Percentiles rank a stretch among this genome's conserved stretches.
These are phyloP conservation scores for Procapra przewalskii DNA, from an alignment of 2,113 vertebrate genomes.

Conservation along the genomic window DNA sequence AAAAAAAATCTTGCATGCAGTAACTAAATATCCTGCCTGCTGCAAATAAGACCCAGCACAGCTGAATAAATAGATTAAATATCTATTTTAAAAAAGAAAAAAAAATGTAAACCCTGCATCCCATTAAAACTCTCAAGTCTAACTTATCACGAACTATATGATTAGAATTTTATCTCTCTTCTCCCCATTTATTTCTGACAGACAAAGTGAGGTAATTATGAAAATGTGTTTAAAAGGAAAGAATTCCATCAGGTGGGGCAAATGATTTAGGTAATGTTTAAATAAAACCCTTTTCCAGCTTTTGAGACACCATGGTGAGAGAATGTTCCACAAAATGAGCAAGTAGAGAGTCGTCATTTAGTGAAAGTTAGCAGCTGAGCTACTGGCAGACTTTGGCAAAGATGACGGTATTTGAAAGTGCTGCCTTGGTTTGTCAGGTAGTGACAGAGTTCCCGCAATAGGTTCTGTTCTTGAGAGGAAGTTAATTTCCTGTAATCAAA, in stretches of 20 bases:
- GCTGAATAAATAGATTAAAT: neutral
- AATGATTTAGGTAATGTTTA: constrained; percentile 62
- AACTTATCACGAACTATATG: neutral
- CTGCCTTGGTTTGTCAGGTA: constrained; percentile 68
- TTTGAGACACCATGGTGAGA: constrained; percentile 51
- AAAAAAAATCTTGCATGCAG: neutral
- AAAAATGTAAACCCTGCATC: neutral
- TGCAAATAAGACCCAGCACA: neutral
- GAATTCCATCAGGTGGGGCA: constrained; percentile 67
- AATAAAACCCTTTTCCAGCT: constrained; percentile 65
- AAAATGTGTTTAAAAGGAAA: constrained; percentile 78
- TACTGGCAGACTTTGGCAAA: constrained; percentile 73
- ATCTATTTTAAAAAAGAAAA: neutral
- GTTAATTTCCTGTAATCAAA: constrained; percentile 78
- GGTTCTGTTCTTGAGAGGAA: constrained; percentile 69
- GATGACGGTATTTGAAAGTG: constrained; percentile 73
- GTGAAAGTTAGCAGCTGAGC: constrained; percentile 71
- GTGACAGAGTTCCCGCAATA: constrained; percentile 58
- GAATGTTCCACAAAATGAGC: constrained; percentile 52
- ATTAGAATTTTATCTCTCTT: neutral
- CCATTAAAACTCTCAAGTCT: constrained; percentile 48
- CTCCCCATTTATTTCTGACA: constrained; percentile 63
- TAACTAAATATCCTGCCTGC: neutral
- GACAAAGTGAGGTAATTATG: constrained; percentile 77
- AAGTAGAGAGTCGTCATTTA: constrained; percentile 73